Conservation (phyloP, 2,888 invertebrate genomes). For the Dynastes grantii region DNA sequence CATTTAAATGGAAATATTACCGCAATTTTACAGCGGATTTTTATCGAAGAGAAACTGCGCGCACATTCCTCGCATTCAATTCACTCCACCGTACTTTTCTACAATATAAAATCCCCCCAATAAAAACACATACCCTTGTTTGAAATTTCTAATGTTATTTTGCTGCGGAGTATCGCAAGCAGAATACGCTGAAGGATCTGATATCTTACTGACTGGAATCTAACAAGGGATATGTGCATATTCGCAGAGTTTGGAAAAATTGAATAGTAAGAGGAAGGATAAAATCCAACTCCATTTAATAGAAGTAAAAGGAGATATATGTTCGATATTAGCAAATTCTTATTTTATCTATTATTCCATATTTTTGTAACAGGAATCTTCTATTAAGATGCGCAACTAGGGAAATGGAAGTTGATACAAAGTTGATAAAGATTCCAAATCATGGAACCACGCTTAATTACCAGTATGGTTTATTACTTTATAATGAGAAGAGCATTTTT, state of each 20-base stretch:
- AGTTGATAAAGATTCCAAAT: too few relatives aligned
- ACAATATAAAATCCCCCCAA: constrained; percentile 11
- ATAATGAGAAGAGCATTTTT: too few relatives aligned
- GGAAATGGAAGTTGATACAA: too few relatives aligned
- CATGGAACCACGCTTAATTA: too few relatives aligned
- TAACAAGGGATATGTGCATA: neutral
- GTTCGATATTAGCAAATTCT: too few relatives aligned
- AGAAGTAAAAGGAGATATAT: too few relatives aligned
- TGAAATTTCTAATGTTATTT: constrained; percentile 4
- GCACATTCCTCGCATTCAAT: constrained; percentile 11
- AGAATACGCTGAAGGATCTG: constrained; percentile 14
- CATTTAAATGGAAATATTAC: neutral
- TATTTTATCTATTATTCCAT: too few relatives aligned
- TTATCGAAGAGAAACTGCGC: constrained; percentile 20
- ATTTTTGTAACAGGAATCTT: too few relatives aligned
- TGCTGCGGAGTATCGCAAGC: neutral
- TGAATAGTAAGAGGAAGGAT: neutral
- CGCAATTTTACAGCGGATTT: neutral
- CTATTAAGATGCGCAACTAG: too few relatives aligned
- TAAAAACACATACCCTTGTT: constrained; percentile 4
- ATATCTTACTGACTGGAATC: neutral
- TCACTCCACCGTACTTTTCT: neutral
- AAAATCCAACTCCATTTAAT: neutral
- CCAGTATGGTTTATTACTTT: too few relatives aligned
- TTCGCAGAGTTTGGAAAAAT: neutral